phyloP scores from a whole-genome alignment of 2,888 invertebrate species.

The Stenolophus ochropezus region DNA sequence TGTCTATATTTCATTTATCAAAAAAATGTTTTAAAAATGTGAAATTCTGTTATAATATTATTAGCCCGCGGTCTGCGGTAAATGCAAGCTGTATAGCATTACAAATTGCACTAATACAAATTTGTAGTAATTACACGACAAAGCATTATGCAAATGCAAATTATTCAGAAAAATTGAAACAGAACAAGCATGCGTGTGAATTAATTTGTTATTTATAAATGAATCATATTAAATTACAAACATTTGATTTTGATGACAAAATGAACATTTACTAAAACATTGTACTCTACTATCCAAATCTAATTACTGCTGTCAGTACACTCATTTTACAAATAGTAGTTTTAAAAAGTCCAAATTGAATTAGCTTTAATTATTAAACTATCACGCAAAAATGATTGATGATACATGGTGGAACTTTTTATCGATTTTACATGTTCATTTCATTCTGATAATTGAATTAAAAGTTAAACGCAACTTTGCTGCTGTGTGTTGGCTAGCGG shows the following conservation, averaged over 20 bases:
- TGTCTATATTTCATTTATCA: too few relatives aligned
- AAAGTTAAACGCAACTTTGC: conserved; percentile 14
- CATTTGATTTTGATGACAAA: background rate
- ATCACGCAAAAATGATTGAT: conserved; percentile 11
- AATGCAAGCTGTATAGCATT: too few relatives aligned
- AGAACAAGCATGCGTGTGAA: background rate
- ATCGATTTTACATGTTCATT: conserved; percentile 3
- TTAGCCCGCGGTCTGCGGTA: too few relatives aligned
- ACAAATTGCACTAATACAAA: too few relatives aligned
- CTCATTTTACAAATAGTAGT: background rate
- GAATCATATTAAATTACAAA: too few relatives aligned
- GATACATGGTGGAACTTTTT: background rate
- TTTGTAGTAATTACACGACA: too few relatives aligned
- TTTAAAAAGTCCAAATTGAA: background rate
- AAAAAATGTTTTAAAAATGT: too few relatives aligned
- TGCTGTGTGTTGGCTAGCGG: background rate
- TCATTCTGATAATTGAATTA: conserved; percentile 9
- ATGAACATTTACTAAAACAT: background rate
- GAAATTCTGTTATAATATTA: too few relatives aligned
- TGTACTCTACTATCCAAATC: background rate
- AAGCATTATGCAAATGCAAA: background rate
- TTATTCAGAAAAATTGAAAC: background rate
- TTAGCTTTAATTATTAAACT: conserved; percentile 9
- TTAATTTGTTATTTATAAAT: background rate
- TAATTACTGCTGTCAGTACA: background rate